These are phyloP conservation scores for Pelobates fuscus DNA, from an alignment of 2,113 vertebrate species.

Conservation along the genomic window DNA sequence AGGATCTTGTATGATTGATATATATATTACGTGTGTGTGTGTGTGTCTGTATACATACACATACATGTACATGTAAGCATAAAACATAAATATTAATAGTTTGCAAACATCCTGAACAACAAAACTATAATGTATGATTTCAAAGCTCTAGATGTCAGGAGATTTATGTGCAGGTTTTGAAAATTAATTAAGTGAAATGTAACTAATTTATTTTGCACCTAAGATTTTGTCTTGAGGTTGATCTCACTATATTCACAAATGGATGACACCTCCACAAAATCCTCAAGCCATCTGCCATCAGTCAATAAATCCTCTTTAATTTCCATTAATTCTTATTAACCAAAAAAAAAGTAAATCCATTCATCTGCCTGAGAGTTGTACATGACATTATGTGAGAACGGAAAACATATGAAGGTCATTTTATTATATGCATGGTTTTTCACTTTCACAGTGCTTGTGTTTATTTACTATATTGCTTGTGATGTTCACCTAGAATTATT, in stretches of 20 bases:
- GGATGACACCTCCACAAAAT: slow-evolving; percentile 56
- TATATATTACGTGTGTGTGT: too few relatives aligned
- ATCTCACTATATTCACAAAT: slow-evolving; percentile 54
- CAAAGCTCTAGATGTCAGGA: too few relatives aligned
- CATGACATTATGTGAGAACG: slow-evolving; percentile 33
- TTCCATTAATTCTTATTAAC: slow-evolving; percentile 61
- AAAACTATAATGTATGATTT: too few relatives aligned
- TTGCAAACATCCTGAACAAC: too few relatives aligned
- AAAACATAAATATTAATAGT: too few relatives aligned
- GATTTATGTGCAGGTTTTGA: background rate
- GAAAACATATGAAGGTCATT: background rate
- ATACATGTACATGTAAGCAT: too few relatives aligned
- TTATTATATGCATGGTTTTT: background rate
- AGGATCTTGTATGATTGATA: too few relatives aligned
- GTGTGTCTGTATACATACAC: too few relatives aligned
- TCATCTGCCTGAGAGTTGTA: slow-evolving; percentile 53
- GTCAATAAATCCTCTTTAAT: slow-evolving; percentile 61
- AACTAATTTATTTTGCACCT: slow-evolving; percentile 47
- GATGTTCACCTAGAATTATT: background rate
- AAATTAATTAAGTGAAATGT: slow-evolving; percentile 15
- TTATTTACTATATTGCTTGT: background rate
- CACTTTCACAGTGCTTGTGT: background rate
- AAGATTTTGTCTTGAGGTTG: slow-evolving; percentile 54
- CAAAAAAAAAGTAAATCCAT: slow-evolving; percentile 53
- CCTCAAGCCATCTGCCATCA: slow-evolving; percentile 55